Percentiles rank a stretch among this genome's conserved stretches.
These are phyloP conservation scores for Columbina picui DNA, from an alignment of 2,113 vertebrate genomes.

Conservation along the genomic window DNA sequence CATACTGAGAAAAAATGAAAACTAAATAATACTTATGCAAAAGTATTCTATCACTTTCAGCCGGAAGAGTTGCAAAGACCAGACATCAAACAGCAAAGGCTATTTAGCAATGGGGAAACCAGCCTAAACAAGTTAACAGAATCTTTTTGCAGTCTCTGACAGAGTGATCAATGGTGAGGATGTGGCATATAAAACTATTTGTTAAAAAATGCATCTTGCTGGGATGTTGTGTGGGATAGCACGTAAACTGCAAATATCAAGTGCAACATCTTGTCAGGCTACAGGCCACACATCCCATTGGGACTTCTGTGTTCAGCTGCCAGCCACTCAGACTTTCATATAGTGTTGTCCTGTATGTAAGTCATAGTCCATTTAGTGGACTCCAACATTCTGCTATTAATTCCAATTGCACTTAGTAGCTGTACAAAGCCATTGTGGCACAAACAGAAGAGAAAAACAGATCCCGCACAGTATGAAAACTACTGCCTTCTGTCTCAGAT, in stretches of 20 bases:
- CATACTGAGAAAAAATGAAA: not conserved
- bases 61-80: not conserved
- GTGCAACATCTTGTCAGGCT: not conserved
- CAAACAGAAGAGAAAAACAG: not conserved
- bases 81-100: not conserved
- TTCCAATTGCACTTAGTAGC: not conserved
- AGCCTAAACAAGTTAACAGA: not conserved
- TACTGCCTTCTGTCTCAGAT: not conserved
- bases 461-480: not conserved
- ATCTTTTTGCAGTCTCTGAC: not conserved
- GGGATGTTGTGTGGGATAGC: not conserved
- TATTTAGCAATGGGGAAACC: not conserved
- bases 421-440: not conserved
- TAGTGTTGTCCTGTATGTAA: not conserved
- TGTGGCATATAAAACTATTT: constrained; percentile 8
- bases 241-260: not conserved
- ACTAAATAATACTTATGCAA: not conserved
- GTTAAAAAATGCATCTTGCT: constrained; percentile 2
- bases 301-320: not conserved
- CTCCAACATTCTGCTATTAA: not conserved
- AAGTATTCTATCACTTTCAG: not conserved
- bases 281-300: not conserved
- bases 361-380: not conserved
- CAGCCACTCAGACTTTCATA: not conserved
- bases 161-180: constrained; percentile 11